Conservation (phyloP, 2,888 invertebrate genomes). For the Platerodrilus igneus region DNA sequence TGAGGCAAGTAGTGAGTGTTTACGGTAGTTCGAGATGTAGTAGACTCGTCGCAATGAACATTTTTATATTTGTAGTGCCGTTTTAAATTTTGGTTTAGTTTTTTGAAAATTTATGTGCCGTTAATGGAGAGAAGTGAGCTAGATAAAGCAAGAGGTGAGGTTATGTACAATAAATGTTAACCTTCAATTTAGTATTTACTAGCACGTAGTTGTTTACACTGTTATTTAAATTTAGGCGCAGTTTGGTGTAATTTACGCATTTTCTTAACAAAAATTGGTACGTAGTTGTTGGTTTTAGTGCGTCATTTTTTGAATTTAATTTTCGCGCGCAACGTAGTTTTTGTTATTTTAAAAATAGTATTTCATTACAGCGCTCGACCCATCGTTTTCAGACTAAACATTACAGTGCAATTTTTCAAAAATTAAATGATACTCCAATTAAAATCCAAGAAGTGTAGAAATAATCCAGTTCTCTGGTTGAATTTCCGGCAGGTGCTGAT, state of each 20-base stretch:
- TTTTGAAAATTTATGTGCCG: constrained; percentile 16
- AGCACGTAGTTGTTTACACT: constrained; percentile 18
- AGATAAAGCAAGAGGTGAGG: constrained; percentile 39
- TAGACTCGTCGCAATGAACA: constrained; percentile 24
- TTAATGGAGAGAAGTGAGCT: constrained; percentile 37
- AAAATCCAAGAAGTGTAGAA: too few species aligned
- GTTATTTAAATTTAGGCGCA: constrained; percentile 15
- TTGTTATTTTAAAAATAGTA: too few species aligned
- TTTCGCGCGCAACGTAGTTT: too few species aligned
- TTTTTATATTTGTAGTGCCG: constrained; percentile 22
- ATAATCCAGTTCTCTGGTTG: too few species aligned
- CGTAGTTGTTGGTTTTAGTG: too few species aligned
- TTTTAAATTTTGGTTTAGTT: constrained; percentile 25
- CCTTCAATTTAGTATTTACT: constrained; percentile 15
- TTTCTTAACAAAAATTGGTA: background rate
- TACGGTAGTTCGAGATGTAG: constrained; percentile 35
- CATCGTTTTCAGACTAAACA: too few species aligned
- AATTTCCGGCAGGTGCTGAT: constrained; percentile 30
- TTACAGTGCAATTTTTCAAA: too few species aligned
- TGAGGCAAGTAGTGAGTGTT: constrained; percentile 38
- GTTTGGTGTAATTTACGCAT: constrained; percentile 7
- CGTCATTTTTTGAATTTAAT: too few species aligned
- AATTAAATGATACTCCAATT: too few species aligned
- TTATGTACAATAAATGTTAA: constrained; percentile 17
- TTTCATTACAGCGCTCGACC: too few species aligned